Percentiles rank a stretch among this genome's conserved stretches.
These are phyloP conservation scores for Galerucella nymphaeae DNA, from an alignment of 2,888 invertebrate species.

Conservation along the genomic window DNA sequence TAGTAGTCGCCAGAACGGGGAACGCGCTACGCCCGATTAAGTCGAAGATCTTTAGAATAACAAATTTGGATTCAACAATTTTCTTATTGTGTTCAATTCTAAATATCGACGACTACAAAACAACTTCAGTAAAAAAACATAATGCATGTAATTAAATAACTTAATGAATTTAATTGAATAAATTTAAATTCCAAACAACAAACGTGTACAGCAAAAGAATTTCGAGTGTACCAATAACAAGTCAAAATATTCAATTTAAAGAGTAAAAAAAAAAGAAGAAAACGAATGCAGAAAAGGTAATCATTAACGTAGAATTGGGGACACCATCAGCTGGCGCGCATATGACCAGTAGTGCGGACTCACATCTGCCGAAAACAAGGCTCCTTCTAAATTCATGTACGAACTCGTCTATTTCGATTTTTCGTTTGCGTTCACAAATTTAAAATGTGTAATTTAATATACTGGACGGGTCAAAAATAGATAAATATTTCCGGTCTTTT, in stretches of 20 bases:
- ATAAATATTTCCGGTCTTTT: neutral
- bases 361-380: slow-evolving; percentile 15
- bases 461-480: neutral
- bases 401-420: slow-evolving; percentile 3
- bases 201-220: slow-evolving; percentile 58
- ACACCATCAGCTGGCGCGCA: slow-evolving; percentile 58
- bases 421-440: neutral
- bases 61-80: neutral
- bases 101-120: slow-evolving; percentile 36
- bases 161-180: slow-evolving; percentile 62
- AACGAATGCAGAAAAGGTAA: slow-evolving; percentile 62
- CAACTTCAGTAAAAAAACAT: slow-evolving; percentile 44
- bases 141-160: slow-evolving; percentile 54
- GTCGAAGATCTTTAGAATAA: slow-evolving; percentile 37
- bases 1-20: slow-evolving; percentile 59
- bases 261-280: slow-evolving; percentile 51
- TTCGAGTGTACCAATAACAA: slow-evolving; percentile 62
- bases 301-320: slow-evolving; percentile 52
- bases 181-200: slow-evolving; percentile 53
- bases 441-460: neutral
- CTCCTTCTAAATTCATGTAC: slow-evolving; percentile 13
- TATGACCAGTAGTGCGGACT: slow-evolving; percentile 14
- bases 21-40: slow-evolving; percentile 56
- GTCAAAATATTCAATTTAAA: slow-evolving; percentile 54
- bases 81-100: slow-evolving; percentile 9